Base-by-base conservation (phyloP, 1,140 invertebrate genomes). In the Laodelphax striatellus region DNA sequence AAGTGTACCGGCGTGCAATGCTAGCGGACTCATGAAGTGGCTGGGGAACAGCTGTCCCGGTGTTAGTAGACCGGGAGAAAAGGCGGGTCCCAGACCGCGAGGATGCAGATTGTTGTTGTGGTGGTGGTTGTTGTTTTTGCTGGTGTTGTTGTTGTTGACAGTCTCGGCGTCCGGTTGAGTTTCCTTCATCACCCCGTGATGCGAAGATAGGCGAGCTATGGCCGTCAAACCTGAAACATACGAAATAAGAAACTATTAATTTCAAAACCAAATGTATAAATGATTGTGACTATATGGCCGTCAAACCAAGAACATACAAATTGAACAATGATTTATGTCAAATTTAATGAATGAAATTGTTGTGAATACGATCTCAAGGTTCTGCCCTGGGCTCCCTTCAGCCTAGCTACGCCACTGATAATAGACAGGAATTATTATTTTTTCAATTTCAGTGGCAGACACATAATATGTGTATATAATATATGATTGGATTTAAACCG, bases 151-250 rank as follows among this genome's bases (percentile, higher is more conserved):
- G 6, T 53, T 42, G 21, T 55, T 52, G 11, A 31, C 41, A 21
- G 41, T 5, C n/a, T 60, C 59, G 11, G 22, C 43, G 22, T 46
- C 22, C 19, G 17, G 24, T 19, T 52, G 28, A n/a, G 43, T 31
- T n/a, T 63, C 58, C 31, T 63, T 63, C 58, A 63, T 56, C 17
- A 60, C 41, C 5, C 54, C 55, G 43, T 53, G 60, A 38, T 61
- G 60, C 34, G 34, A 38, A 2, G 46, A 17, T 6, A 50, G 46
- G 6, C 55, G 42, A 13, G 57, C 62, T 24, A 61, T 55, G 41
- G 62, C 52, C 10, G 62, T 53, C 46, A 63, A 34, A 13, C 62
- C 62, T 63, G 55, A 6, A 60, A 60, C 44, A 44, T 2, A 50
- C 46, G 11, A 50, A 17, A 50, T 24, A 50, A 4, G 24, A 28